Evolutionary conservation across 2,797 vertebrate genomes (phyloP).

Genomic region (Gadopsis marmoratus): DNA sequence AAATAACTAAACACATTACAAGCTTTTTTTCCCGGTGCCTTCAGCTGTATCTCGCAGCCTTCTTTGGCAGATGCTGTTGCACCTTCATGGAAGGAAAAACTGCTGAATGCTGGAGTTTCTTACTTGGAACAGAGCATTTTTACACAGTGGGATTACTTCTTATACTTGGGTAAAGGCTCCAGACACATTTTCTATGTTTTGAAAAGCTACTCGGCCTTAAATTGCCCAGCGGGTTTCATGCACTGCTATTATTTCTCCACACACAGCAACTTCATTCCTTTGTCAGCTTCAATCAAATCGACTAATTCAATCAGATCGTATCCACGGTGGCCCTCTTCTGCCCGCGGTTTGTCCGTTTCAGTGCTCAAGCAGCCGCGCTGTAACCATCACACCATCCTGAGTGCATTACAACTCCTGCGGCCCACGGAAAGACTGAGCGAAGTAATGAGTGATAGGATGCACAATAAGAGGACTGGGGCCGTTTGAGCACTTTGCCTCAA

Average conservation of each 20-base stretch:
- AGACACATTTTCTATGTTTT: background rate
- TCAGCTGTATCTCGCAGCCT: too few relatives aligned
- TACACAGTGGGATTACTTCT: too few relatives aligned
- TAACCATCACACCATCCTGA: background rate
- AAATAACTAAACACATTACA: background rate
- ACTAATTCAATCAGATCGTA: background rate
- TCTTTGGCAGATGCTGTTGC: too few relatives aligned
- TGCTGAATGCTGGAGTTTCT: too few relatives aligned
- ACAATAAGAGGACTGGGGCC: slow-evolving; percentile 8
- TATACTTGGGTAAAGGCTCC: too few relatives aligned
- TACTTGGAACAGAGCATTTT: too few relatives aligned
- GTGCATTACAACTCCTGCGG: background rate
- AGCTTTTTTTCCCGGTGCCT: too few relatives aligned
- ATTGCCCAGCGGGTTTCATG: background rate
- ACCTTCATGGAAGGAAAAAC: too few relatives aligned
- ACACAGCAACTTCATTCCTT: background rate
- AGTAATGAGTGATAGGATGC: slow-evolving; percentile 34
- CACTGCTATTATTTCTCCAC: slow-evolving; percentile 1
- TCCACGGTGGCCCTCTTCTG: background rate
- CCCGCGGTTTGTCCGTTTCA: slow-evolving; percentile 5
- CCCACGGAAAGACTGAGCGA: background rate
- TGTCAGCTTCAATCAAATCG: slow-evolving; percentile 8
- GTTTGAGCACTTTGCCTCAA: slow-evolving; percentile 36
- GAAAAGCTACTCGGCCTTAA: background rate
- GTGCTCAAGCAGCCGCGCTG: background rate